These are phyloP conservation scores for Bryconaethiops microstoma DNA, from an alignment of 2,797 vertebrate species.

Conservation along the genomic window DNA sequence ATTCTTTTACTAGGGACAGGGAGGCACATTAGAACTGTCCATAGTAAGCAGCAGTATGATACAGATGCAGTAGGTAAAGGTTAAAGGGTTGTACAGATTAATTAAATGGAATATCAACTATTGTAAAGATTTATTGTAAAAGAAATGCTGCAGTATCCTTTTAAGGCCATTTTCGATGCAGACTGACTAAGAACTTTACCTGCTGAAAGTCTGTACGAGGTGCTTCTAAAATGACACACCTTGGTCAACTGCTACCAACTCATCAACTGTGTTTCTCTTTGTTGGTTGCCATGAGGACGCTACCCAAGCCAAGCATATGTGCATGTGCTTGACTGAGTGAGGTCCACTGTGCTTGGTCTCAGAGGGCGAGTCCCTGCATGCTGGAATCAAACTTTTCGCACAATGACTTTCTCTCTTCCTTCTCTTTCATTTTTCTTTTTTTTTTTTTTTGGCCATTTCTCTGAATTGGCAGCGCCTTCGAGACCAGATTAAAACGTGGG, in stretches of 20 bases:
- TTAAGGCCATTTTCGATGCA: too few relatives aligned
- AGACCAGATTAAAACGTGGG: slow-evolving; percentile 98
- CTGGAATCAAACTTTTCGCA: slow-evolving; percentile 23
- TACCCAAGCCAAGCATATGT: slow-evolving; percentile 60
- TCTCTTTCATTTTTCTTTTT: slow-evolving; percentile 40
- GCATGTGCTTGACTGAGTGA: slow-evolving; percentile 7
- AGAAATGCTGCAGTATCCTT: too few relatives aligned
- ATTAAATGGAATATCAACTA: too few relatives aligned
- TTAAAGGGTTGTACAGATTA: too few relatives aligned
- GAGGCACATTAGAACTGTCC: too few relatives aligned
- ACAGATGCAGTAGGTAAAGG: too few relatives aligned
- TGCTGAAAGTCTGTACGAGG: background rate
- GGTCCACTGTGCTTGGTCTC: slow-evolving; percentile 60
- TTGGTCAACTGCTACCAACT: background rate
- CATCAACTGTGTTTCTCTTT: slow-evolving; percentile 10
- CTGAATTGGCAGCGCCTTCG: slow-evolving; percentile 82
- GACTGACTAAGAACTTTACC: background rate
- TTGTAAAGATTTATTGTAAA: too few relatives aligned
- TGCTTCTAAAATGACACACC: background rate
- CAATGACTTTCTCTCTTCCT: slow-evolving; percentile 16
- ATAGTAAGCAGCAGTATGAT: too few relatives aligned
- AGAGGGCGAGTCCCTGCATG: slow-evolving; percentile 59
- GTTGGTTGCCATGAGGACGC: slow-evolving; percentile 59
- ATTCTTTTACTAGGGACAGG: too few relatives aligned
- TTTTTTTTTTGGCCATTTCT: slow-evolving; percentile 35